phyloP scores from a whole-genome alignment of 1,140 invertebrate species.

The Plutomurus gul region DNA sequence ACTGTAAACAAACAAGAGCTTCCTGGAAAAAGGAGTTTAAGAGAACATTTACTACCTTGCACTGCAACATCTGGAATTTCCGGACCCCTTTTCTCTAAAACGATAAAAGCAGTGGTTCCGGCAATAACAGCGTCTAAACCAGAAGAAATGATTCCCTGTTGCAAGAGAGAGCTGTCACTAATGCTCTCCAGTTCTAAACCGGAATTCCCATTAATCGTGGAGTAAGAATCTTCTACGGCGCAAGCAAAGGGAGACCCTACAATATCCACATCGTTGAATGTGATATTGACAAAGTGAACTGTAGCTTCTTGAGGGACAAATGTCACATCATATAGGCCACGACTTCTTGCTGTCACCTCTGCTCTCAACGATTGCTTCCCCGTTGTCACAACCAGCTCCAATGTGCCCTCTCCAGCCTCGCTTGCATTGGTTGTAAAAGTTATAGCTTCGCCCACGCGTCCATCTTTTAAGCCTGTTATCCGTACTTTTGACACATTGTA shows the following conservation, averaged over 20 bases:
- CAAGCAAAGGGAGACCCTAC: slow-evolving; percentile 51
- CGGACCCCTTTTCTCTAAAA: slow-evolving; percentile 63
- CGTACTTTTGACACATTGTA: slow-evolving; percentile 86
- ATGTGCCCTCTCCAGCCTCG: slow-evolving; percentile 91
- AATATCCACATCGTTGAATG: slow-evolving; percentile 85
- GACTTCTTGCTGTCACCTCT: slow-evolving; percentile 80
- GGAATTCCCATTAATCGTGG: slow-evolving; percentile 40
- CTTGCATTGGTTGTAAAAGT: slow-evolving; percentile 94
- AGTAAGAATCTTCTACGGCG: slow-evolving; percentile 49
- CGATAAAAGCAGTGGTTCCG: slow-evolving; percentile 65
- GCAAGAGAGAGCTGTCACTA: slow-evolving; percentile 43
- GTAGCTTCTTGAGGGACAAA: slow-evolving; percentile 89
- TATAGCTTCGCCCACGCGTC: slow-evolving; percentile 74
- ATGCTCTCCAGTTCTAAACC: slow-evolving; percentile 46
- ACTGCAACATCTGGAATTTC: slow-evolving; percentile 61
- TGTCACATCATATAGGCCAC: slow-evolving; percentile 93
- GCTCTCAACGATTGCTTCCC: slow-evolving; percentile 69
- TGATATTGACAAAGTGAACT: slow-evolving; percentile 92
- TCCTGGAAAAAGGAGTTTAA: no score
- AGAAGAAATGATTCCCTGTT: slow-evolving; percentile 46
- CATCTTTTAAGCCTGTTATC: slow-evolving; percentile 70
- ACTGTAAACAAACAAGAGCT: slow-evolving; percentile 52
- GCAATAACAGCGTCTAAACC: slow-evolving; percentile 64
- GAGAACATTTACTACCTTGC: slow-evolving; percentile 55
- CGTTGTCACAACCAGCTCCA: slow-evolving; percentile 92